These are phyloP conservation scores for Sturnira hondurensis DNA, from an alignment of 2,113 vertebrate species.

Conservation along the genomic window DNA sequence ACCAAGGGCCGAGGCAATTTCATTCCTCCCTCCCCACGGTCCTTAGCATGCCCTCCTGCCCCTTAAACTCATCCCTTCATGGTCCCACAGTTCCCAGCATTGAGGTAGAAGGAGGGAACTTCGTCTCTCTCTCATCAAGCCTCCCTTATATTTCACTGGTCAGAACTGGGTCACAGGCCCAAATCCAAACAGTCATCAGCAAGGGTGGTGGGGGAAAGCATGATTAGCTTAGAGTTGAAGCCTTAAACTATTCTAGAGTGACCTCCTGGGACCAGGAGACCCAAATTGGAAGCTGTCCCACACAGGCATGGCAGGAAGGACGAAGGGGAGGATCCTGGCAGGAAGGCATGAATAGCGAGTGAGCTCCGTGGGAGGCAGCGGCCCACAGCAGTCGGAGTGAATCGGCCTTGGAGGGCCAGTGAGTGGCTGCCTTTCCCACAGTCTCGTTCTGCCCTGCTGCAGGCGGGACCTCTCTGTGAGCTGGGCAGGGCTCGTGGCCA, in stretches of 20 bases:
- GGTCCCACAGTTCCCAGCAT: background rate
- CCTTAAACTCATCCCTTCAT: background rate
- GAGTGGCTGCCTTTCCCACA: background rate
- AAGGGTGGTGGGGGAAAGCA: background rate
- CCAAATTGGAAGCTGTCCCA: background rate
- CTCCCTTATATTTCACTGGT: background rate
- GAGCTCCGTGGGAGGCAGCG: fast-evolving
- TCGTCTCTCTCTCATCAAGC: background rate
- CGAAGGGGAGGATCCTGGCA: fast-evolving
- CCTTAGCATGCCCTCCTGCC: background rate
- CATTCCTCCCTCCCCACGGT: background rate
- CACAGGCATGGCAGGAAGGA: background rate
- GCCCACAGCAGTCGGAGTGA: background rate
- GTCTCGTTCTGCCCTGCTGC: too few species aligned
- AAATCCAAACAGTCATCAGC: background rate
- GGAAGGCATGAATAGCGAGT: background rate
- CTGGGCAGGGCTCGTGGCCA: background rate
- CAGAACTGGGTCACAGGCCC: background rate
- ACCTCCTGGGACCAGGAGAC: background rate
- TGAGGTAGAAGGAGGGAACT: background rate
- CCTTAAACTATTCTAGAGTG: background rate
- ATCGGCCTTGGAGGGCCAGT: fast-evolving
- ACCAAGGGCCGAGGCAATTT: background rate
- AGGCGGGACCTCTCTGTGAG: background rate
- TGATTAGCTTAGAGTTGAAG: background rate